Evolutionary conservation across 2,888 invertebrate species (phyloP).

Genomic region (Agrochola litura): DNA sequence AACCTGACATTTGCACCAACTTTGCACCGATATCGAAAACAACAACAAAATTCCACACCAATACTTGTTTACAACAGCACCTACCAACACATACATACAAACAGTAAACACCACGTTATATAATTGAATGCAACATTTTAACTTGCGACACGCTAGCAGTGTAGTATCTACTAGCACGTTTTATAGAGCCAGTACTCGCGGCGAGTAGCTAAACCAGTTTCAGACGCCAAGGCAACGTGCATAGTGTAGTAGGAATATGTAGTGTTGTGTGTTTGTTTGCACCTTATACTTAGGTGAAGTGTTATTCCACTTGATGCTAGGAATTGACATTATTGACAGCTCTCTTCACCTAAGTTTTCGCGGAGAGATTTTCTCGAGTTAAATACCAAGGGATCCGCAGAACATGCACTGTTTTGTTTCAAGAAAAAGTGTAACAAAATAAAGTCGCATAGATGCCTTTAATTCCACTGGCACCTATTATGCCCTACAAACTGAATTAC

Average conservation of each 20-base stretch:
- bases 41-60: conserved; percentile 2
- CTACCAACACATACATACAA: background rate
- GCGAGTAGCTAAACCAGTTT: conserved; percentile 47
- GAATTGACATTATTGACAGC: too few species aligned
- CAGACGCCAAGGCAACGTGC: conserved; percentile 35
- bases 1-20: background rate
- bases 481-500: background rate
- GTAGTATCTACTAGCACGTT: conserved; percentile 27
- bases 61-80: conserved; percentile 2
- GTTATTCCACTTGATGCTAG: too few species aligned
- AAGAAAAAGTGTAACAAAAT: too few species aligned
- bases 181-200: conserved; percentile 1
- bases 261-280: conserved; percentile 6
- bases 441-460: background rate
- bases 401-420: too few species aligned
- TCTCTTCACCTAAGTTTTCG: too few species aligned
- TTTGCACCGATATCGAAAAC: conserved; percentile 9
- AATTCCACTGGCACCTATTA: background rate
- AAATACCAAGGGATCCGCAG: too few species aligned
- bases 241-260: background rate
- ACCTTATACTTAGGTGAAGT: background rate
- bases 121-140: conserved; percentile 28
- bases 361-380: too few species aligned
- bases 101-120: conserved; percentile 18
- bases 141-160: conserved; percentile 32